phyloP scores from a whole-genome alignment of 1,140 invertebrate genomes.

The Ceratina japonica region DNA sequence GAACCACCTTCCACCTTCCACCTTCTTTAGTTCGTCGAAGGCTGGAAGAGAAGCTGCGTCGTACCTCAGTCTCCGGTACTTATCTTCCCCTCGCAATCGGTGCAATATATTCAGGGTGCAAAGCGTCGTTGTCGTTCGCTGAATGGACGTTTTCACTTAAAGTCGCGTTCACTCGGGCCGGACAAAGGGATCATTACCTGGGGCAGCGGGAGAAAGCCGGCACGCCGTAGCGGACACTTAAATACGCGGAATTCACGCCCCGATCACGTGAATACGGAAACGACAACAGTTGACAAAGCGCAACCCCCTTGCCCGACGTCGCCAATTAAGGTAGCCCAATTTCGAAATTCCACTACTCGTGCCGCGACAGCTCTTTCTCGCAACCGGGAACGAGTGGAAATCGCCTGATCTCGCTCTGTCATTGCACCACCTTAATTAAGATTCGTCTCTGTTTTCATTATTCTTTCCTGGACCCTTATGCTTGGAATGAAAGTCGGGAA shows the following conservation, averaged over 20 bases:
- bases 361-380: neutral
- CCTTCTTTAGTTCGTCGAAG: conserved; percentile 38
- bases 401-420: too few relatives aligned
- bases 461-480: neutral
- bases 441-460: neutral
- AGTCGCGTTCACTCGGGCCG: conserved; percentile 65
- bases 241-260: conserved; percentile 76
- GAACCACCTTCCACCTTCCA: conserved; percentile 18
- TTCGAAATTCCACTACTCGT: conserved; percentile 36
- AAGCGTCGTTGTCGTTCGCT: conserved; percentile 67
- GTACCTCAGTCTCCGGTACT: conserved; percentile 65
- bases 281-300: conserved; percentile 22
- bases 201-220: conserved; percentile 65
- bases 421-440: conserved; percentile 43
- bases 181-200: conserved; percentile 77
- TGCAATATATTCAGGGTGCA: conserved; percentile 73
- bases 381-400: neutral
- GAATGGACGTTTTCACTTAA: conserved; percentile 74
- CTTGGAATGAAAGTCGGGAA: neutral
- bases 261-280: conserved; percentile 70
- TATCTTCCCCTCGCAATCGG: conserved; percentile 74
- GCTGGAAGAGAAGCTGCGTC: conserved; percentile 42
- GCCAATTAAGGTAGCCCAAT: conserved; percentile 66
- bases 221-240: conserved; percentile 69
- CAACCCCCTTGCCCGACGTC: neutral